A percentile compares a stretch with the other conserved stretches of the same genome.
Conservation (phyloP, 2,888 invertebrate species). For the Fragum sueziense region DNA sequence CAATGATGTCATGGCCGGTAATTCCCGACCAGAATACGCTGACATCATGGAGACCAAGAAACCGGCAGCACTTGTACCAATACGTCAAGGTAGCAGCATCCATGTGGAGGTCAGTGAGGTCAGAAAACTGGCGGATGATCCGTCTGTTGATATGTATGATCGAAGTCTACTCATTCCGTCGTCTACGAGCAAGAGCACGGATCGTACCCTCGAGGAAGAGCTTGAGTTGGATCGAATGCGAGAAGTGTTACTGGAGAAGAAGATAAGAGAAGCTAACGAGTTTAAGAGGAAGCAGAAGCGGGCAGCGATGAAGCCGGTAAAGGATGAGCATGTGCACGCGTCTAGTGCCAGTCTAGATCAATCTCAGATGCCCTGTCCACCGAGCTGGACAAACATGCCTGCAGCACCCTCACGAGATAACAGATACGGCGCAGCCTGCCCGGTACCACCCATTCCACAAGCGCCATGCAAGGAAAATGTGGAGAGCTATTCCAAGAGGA, state of each 20-base stretch:
- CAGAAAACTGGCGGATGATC: neutral
- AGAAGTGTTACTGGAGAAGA: constrained; percentile 5
- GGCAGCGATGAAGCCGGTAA: neutral
- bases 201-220: constrained; percentile 5
- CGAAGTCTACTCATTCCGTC: neutral
- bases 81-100: neutral
- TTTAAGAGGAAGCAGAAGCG: constrained; percentile 12
- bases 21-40: neutral
- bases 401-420: neutral
- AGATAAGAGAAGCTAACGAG: constrained; percentile 20
- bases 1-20: no score
- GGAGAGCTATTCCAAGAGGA: constrained; percentile 19
- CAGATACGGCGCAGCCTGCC: neutral
- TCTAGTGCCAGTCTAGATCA: neutral
- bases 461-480: neutral
- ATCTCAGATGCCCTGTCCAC: neutral
- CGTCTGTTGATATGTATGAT: neutral
- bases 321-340: neutral
- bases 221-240: constrained; percentile 10
- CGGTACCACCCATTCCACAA: neutral
- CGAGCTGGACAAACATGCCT: neutral
- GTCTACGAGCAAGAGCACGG: neutral
- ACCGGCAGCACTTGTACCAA: neutral
- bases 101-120: neutral
- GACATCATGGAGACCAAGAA: neutral